Evolutionary conservation across 2,113 vertebrate species (phyloP).

Genomic region (Catagonus wagneri): DNA sequence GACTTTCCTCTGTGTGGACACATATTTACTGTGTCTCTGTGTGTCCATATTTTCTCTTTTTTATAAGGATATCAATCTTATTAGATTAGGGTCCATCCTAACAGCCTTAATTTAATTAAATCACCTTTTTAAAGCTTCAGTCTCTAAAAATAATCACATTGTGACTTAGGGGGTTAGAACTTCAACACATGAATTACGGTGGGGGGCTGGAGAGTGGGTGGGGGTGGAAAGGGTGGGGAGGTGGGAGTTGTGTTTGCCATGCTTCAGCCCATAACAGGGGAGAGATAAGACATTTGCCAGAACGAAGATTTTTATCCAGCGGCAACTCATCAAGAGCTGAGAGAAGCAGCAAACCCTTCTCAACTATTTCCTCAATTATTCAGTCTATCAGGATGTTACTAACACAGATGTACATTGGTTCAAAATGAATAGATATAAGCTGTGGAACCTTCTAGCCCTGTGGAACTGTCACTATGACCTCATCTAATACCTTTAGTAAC

Average conservation of each 20-base stretch:
- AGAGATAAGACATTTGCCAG: background rate
- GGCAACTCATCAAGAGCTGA: background rate
- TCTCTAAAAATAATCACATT: background rate
- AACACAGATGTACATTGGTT: background rate
- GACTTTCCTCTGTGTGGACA: accelerated
- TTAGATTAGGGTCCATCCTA: background rate
- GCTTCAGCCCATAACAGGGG: background rate
- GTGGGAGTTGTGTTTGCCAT: background rate
- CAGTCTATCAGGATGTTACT: background rate
- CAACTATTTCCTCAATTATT: background rate
- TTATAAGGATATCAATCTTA: background rate
- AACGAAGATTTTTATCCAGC: background rate
- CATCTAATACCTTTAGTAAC: background rate
- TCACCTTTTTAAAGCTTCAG: background rate
- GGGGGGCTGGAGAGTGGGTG: too few species aligned
- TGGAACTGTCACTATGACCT: background rate
- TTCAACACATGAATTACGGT: background rate
- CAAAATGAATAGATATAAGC: background rate
- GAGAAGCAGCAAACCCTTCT: background rate
- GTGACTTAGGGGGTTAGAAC: background rate
- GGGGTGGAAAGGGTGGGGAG: accelerated
- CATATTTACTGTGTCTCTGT: background rate
- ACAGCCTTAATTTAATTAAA: background rate
- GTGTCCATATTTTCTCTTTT: background rate
- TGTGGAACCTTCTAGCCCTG: background rate